A percentile compares a stretch with the other conserved stretches of the same genome.
These are phyloP conservation scores for Pterobdella sp. DNA, from an alignment of 2,888 invertebrate species.

Conservation along the genomic window DNA sequence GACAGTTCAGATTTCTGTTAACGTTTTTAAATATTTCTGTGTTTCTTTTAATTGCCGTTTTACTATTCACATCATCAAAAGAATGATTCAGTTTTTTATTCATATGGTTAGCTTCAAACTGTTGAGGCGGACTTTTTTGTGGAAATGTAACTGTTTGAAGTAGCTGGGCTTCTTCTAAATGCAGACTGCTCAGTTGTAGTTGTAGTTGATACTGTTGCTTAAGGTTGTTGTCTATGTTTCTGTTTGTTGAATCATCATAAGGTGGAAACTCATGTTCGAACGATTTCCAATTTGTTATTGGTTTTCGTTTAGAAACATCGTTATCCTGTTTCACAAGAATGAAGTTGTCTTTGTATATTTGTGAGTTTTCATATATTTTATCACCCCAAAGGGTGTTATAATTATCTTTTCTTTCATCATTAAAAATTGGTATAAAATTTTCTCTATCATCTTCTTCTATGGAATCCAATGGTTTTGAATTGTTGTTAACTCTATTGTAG, in stretches of 20 bases:
- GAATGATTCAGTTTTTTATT: not conserved
- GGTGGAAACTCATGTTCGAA: not conserved
- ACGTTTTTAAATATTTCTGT: not conserved
- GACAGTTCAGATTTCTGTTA: not conserved
- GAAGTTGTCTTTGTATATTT: not conserved
- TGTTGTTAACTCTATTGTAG: not conserved
- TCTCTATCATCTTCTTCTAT: too few species aligned
- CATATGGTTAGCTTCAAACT: not conserved
- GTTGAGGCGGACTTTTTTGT: not conserved
- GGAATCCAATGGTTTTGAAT: too few species aligned
- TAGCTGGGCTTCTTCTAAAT: not conserved
- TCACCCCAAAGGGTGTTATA: not conserved
- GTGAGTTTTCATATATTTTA: not conserved
- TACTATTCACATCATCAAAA: not conserved
- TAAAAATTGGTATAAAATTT: too few species aligned
- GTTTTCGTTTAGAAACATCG: not conserved
- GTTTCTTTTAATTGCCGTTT: not conserved
- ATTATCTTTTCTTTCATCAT: not conserved
- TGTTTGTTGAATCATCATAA: not conserved
- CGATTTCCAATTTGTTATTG: not conserved
- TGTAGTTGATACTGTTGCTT: slow-evolving; percentile 12
- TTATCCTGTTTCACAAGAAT: not conserved
- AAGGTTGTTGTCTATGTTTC: not conserved
- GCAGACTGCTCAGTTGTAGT: not conserved
- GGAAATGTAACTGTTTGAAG: too few species aligned